Percentiles rank a stretch among this genome's conserved stretches.
Evolutionary conservation across 2,113 vertebrate genomes (phyloP).

Genomic region (Upupa epops): DNA sequence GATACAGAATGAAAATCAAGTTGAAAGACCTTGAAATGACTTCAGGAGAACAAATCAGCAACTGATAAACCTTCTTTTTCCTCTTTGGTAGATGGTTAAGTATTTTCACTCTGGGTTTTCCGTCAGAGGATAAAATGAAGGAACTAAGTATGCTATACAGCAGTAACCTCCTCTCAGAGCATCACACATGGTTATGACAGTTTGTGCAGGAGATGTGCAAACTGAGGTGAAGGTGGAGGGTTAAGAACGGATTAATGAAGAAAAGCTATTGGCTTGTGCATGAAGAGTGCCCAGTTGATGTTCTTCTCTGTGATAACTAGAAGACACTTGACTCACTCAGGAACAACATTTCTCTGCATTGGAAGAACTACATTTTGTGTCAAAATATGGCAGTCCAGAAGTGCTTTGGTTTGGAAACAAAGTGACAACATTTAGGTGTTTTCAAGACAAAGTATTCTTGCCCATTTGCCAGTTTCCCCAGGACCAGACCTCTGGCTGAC

Average conservation of each 20-base stretch:
- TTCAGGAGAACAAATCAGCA: not conserved
- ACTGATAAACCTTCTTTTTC: not conserved
- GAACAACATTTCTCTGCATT: not conserved
- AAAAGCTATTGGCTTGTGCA: not conserved
- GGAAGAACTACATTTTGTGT: not conserved
- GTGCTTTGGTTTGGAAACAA: not conserved
- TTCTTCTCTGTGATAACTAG: not conserved
- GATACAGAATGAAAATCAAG: not conserved
- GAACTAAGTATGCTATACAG: not conserved
- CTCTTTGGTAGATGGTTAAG: not conserved
- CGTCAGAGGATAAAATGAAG: not conserved
- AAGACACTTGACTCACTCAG: not conserved
- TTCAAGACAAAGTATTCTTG: not conserved
- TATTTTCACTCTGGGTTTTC: not conserved
- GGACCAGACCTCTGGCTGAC: not conserved
- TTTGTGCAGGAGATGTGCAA: not conserved
- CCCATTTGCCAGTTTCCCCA: not conserved
- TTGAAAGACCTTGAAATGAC: not conserved
- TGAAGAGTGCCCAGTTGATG: not conserved
- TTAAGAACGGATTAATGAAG: not conserved
- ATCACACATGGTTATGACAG: not conserved
- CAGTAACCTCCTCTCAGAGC: not conserved
- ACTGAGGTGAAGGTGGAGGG: not conserved
- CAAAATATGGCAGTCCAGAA: not conserved
- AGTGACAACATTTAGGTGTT: not conserved